phyloP scores from a whole-genome alignment of 1,140 invertebrate genomes.

The Saxidomus purpurata region DNA sequence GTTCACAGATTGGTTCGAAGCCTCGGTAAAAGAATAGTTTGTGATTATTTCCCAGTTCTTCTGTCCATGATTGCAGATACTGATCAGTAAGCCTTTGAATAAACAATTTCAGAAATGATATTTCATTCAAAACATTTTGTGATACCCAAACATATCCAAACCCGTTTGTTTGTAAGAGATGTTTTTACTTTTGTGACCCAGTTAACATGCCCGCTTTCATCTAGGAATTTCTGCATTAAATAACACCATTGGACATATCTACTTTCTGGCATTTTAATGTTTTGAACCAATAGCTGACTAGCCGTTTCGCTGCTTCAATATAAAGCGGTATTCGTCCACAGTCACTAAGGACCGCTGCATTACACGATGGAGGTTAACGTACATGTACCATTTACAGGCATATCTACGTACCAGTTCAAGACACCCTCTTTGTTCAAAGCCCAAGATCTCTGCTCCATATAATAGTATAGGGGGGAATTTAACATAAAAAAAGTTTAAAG shows the following conservation, averaged over 20 bases:
- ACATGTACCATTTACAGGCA: background rate
- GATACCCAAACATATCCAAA: background rate
- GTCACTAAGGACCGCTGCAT: background rate
- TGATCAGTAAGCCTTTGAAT: too few relatives aligned
- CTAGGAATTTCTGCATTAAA: background rate
- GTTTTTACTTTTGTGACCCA: background rate
- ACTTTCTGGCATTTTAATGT: background rate
- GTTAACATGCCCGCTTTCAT: background rate
- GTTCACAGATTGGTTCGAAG: too few relatives aligned
- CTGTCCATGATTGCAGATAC: too few relatives aligned
- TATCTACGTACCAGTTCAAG: background rate
- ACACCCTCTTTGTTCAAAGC: background rate
- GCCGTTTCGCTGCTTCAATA: background rate
- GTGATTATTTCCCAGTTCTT: too few relatives aligned
- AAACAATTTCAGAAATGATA: too few relatives aligned
- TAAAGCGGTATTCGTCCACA: background rate
- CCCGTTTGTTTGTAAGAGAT: background rate
- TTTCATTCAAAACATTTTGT: background rate
- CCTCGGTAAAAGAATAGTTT: too few relatives aligned
- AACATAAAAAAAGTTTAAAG: background rate
- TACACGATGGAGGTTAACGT: background rate
- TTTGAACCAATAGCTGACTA: conserved; percentile 4
- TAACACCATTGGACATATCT: conserved; percentile 3
- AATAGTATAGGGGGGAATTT: background rate
- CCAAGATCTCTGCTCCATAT: background rate